Base-by-base conservation (phyloP, 2,113 vertebrate species). In the Callipepla californica region DNA sequence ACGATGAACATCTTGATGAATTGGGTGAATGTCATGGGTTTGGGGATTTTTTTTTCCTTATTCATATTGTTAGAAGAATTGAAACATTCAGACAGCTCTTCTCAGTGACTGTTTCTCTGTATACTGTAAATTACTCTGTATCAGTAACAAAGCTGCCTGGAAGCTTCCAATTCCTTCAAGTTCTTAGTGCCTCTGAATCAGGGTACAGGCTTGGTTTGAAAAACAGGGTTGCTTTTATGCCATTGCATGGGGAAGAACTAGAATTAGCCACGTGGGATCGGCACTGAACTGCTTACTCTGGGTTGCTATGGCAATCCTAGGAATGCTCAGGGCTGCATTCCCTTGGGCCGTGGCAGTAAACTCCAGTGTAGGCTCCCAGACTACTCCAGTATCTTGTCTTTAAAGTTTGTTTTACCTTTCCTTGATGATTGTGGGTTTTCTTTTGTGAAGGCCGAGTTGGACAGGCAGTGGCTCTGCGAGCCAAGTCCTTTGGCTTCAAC, bases 401-500 rank as follows among this genome's bases (percentile, higher is more conserved):
- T 87, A 76, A 95, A 94, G 74, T 91, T 91, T 93, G 79, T 96
- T 87, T 86, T 96, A 88, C 77, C 61, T 94, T 95, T 94, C 81
- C 83, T 96, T 96, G 90, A 96, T 95, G 88, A 94, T 93, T 95
- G 87, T 90, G 90, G 89, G 89, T 96, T 95, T 96, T 95, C 92
- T 95, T 92, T 92, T 91, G 92, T 97, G 51, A 96, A 99, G 98
- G 98, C 62, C 98, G 98, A 59, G 97, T 99, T 90, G 98, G 98
- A 89, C 98, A 99, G 97, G 98, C 98, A 32, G 98, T 99, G 96
- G 98, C 98, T 76, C 97, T 99, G 91, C 98, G 98, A 74, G 98
- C 98, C 80, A 99, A 98, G 96, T 98, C 98, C n/a, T 99, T 99
- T 94, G 98, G 98, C 74, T 99, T 99, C 94, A 98, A 98, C 34